Evolutionary conservation across 2,888 invertebrate species (phyloP).

Genomic region (Eucera pruinosa): DNA sequence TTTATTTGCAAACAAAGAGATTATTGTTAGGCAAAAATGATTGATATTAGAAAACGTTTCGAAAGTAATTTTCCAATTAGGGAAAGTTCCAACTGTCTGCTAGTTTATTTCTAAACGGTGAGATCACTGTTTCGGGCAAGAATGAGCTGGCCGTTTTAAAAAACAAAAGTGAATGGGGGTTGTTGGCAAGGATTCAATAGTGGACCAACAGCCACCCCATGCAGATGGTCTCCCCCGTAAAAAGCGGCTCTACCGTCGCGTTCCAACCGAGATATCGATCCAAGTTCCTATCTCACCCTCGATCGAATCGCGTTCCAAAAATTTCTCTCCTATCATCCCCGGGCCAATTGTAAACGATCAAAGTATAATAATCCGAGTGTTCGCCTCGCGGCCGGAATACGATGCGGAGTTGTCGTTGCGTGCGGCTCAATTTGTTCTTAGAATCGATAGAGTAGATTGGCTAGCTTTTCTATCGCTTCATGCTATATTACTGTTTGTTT

Average conservation of each 20-base stretch:
- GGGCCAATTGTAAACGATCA: no score
- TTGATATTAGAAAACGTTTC: no score
- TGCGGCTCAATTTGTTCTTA: background rate
- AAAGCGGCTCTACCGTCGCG: background rate
- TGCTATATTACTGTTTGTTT: conserved; percentile 74
- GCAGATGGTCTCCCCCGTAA: conserved; percentile 28
- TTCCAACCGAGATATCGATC: conserved; percentile 38
- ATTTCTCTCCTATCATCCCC: background rate
- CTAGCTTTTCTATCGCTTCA: conserved; percentile 61
- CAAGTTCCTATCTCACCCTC: conserved; percentile 27
- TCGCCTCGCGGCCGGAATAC: no score
- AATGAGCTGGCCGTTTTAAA: no score
- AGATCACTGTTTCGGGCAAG: no score
- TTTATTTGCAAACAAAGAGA: no score
- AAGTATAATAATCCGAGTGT: no score
- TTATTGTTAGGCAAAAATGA: no score
- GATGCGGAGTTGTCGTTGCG: no score
- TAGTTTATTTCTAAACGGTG: no score
- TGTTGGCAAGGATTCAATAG: background rate
- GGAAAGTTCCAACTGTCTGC: no score
- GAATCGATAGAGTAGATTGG: conserved; percentile 51
- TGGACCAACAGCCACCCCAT: conserved; percentile 29
- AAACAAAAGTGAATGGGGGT: background rate
- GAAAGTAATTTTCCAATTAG: no score
- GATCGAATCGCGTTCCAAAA: conserved; percentile 33